Percentiles rank a stretch among this genome's conserved stretches.
These are phyloP conservation scores for Dryobates pubescens DNA, from an alignment of 2,797 vertebrate genomes.

Conservation along the genomic window DNA sequence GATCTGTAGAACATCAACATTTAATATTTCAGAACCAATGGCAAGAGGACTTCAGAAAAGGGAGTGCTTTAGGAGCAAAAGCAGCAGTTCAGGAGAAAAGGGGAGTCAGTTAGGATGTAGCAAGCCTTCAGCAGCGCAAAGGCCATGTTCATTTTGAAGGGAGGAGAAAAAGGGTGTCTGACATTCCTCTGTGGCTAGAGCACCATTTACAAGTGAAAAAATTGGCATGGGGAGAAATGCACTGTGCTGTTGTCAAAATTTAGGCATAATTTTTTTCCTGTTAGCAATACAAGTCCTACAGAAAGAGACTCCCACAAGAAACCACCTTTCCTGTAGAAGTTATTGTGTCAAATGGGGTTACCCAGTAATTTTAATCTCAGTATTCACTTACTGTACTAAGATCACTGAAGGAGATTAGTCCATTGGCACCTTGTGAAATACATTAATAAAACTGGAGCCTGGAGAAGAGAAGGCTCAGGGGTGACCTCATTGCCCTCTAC, in stretches of 20 bases:
- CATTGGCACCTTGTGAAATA: not conserved
- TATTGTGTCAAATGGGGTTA: not conserved
- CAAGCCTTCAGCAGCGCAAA: not conserved
- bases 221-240: not conserved
- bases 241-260: not conserved
- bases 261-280: not conserved
- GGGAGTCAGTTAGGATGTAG: not conserved
- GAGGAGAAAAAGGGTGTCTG: not conserved
- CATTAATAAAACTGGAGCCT: too few species aligned
- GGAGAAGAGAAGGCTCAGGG: too few species aligned
- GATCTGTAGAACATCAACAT: not conserved
- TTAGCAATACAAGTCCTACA: not conserved
- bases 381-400: not conserved
- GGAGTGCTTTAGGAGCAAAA: not conserved
- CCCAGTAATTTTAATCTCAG: not conserved
- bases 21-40: not conserved
- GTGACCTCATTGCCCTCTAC: too few species aligned
- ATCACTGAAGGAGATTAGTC: not conserved
- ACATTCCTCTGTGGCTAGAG: not conserved
- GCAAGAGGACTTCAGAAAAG: not conserved
- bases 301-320: not conserved
- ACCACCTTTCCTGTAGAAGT: not conserved
- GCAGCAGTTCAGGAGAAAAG: not conserved
- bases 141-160: not conserved
- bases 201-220: not conserved